Evolutionary conservation across 2,888 invertebrate genomes (phyloP).

Genomic region (Alloscopus bannaensis): DNA sequence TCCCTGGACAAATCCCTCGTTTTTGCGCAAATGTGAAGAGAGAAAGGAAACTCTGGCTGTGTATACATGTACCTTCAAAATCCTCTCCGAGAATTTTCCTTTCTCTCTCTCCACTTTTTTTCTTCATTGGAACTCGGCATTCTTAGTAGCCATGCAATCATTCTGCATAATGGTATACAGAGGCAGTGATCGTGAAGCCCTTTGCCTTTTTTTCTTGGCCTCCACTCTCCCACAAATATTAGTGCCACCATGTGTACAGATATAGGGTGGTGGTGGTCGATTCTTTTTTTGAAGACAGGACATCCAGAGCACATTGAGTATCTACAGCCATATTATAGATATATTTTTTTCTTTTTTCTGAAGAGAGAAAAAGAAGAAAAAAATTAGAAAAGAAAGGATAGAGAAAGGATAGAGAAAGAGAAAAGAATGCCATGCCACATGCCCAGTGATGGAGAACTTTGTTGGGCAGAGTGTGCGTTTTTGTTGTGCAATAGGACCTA

Average conservation of each 20-base stretch:
- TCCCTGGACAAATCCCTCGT: conserved; percentile 58
- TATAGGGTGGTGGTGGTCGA: conserved; percentile 16
- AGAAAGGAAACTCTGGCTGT: too few species aligned
- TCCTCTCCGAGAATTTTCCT: too few species aligned
- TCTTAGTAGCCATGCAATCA: conserved; percentile 45
- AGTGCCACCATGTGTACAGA: background rate
- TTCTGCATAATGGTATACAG: conserved; percentile 17
- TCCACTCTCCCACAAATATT: conserved; percentile 15
- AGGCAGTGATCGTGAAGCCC: conserved; percentile 28
- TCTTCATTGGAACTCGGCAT: conserved; percentile 40
- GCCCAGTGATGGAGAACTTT: background rate
- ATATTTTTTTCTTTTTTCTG: conserved; percentile 39
- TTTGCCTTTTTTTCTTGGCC: conserved; percentile 30
- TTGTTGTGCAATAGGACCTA: conserved; percentile 25
- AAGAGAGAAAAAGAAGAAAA: conserved; percentile 13
- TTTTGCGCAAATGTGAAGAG: conserved; percentile 62
- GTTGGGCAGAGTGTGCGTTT: conserved; percentile 25
- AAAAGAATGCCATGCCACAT: background rate
- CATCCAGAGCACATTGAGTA: conserved; percentile 9
- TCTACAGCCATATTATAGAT: conserved; percentile 12
- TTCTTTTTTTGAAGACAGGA: conserved; percentile 23
- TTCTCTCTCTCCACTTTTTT: conserved; percentile 38
- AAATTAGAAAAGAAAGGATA: background rate
- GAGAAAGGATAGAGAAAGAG: background rate
- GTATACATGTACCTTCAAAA: too few species aligned